These are phyloP conservation scores for Nycticryphes semicollaris DNA, from an alignment of 2,113 vertebrate genomes.

Conservation along the genomic window DNA sequence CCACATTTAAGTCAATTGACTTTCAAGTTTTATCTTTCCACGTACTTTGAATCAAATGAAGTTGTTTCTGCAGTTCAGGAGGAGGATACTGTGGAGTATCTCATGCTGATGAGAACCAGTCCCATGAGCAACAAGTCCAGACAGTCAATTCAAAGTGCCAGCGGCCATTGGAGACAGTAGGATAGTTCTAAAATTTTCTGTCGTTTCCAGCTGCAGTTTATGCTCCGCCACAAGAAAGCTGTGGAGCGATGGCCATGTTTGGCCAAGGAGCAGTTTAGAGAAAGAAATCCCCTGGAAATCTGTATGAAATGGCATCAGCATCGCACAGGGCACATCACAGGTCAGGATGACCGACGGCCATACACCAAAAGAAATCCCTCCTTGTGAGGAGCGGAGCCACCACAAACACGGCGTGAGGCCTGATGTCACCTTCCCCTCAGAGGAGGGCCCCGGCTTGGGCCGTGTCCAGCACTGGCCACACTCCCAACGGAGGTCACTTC, in stretches of 20 bases:
- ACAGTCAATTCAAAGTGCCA: background rate
- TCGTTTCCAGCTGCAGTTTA: background rate
- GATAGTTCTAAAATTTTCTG: background rate
- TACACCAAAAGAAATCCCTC: slow-evolving; percentile 83
- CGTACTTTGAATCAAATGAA: slow-evolving; percentile 52
- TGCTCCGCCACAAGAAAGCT: background rate
- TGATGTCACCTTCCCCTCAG: slow-evolving; percentile 92
- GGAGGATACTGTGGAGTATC: background rate
- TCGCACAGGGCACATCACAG: accelerated
- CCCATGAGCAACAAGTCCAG: background rate
- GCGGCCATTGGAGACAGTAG: background rate
- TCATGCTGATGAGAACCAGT: background rate
- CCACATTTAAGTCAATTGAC: slow-evolving; percentile 73
- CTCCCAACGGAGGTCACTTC: slow-evolving; percentile 76
- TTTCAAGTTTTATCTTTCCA: slow-evolving; percentile 72
- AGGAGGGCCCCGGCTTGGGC: slow-evolving; percentile 55
- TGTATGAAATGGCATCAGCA: accelerated
- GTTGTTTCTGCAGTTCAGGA: slow-evolving; percentile 27
- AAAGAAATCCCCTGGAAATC: background rate
- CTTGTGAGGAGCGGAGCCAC: slow-evolving; percentile 83
- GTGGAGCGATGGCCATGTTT: accelerated
- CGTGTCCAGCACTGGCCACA: slow-evolving; percentile 46
- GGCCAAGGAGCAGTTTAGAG: background rate
- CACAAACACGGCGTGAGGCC: slow-evolving; percentile 84
- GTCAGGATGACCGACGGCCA: accelerated